Conservation (phyloP, 1,140 invertebrate species). For the Ganaspis sp. region DNA sequence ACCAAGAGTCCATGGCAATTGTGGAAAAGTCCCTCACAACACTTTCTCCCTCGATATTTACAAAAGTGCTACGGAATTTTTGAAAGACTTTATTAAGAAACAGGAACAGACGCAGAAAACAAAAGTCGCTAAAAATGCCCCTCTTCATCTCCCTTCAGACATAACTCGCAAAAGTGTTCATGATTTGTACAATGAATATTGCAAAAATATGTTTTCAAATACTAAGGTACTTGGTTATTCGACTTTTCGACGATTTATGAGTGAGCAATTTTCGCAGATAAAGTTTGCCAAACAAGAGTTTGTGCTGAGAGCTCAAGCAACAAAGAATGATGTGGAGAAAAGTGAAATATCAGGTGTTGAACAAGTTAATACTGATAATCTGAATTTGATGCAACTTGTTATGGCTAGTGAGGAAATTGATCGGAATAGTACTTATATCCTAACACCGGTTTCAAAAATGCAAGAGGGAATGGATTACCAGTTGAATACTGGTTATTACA, state of each 20-base stretch:
- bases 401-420: slow-evolving; percentile 52
- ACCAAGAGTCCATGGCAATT: slow-evolving; percentile 86
- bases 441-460: slow-evolving; percentile 61
- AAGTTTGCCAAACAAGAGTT: slow-evolving; percentile 84
- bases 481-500: slow-evolving; percentile 46
- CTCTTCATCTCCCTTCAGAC: slow-evolving; percentile 82
- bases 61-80: slow-evolving; percentile 84
- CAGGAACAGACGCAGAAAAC: slow-evolving; percentile 75
- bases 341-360: background rate
- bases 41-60: slow-evolving; percentile 87
- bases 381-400: slow-evolving; percentile 59
- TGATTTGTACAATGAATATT: slow-evolving; percentile 84
- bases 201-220: slow-evolving; percentile 79
- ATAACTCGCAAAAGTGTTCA: slow-evolving; percentile 82
- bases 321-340: background rate
- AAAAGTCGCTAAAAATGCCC: slow-evolving; percentile 72
- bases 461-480: slow-evolving; percentile 59
- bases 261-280: slow-evolving; percentile 87
- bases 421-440: slow-evolving; percentile 57
- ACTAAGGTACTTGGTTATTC: slow-evolving; percentile 87
- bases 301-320: slow-evolving; percentile 52
- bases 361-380: slow-evolving; percentile 47
- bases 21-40: slow-evolving; percentile 88
- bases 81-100: slow-evolving; percentile 83
- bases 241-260: slow-evolving; percentile 87